Evolutionary conservation across 2,113 vertebrate genomes (phyloP), one percentile per base, ranked within the genome.

Genomic region (Nesoenas mayeri): DNA sequence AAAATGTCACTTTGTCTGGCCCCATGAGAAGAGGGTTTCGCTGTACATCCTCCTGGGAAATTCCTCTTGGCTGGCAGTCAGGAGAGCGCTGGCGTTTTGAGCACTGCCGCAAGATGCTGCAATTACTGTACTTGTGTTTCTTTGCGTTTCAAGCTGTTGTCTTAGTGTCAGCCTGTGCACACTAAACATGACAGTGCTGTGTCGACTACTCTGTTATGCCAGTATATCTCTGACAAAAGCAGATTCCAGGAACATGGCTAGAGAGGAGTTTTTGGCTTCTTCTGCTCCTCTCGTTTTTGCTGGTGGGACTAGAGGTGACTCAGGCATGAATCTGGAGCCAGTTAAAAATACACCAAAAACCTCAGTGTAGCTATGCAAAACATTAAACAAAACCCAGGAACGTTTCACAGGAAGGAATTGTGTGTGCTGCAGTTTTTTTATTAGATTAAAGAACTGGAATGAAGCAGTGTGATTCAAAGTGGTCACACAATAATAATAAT

Each of bases 31-130:
- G 85, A 74, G 50, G 44, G 28, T 89, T 96, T 91, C 4, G 1
- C 70, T 84, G 77, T 69, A 50, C 57, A 29, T 53, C 83, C 88
- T 93, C 95, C 83, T 65, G 92, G 92, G 93, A 96, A 96, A 94
- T 87, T 93, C 92, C 73, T 69, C 78, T 84, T 94, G 92, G 88
- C 88, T 96, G 88, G 90, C 67, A 79, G 53, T 91, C 90, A 86
- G 95, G 80, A 89, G 67, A 73, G 28, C 3, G 8, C 73, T 0
- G 0, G 65, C 12, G 1, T 72, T 89, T 78, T 71, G 70, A 92
- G 73, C 62, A 72, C 50, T 36, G 42, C 93, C 14, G 29, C 65
- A 88, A 93, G 95, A 84, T 89, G 93, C 70, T 91, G 83, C 88
- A 87, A 87, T 94, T 85, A 87, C 89, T 91, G 73, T 92, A 31